Percentiles rank a stretch among this genome's conserved stretches.
Conservation (phyloP, 2,113 vertebrate species). For the Glareola pratincola region DNA sequence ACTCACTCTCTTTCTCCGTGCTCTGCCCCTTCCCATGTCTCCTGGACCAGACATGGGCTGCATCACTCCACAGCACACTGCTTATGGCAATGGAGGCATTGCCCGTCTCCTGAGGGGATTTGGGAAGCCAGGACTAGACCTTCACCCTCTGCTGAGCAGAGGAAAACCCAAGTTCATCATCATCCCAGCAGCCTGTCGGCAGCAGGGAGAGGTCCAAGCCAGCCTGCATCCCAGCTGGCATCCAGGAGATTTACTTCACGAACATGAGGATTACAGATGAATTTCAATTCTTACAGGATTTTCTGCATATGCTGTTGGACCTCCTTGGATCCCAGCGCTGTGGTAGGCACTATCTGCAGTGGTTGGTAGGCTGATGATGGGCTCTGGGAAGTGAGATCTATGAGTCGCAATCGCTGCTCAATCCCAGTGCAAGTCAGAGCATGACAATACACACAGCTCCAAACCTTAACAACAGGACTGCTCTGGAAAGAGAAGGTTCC, state of each 20-base stretch:
- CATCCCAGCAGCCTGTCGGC: background rate
- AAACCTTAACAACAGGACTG: background rate
- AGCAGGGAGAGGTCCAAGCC: background rate
- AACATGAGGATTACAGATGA: background rate
- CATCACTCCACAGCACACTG: background rate
- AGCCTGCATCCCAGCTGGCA: background rate
- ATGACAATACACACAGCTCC: background rate
- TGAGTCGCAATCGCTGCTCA: rapidly evolving
- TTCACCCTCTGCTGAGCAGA: background rate
- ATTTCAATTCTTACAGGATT: background rate
- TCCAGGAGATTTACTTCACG: background rate
- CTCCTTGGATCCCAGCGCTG: background rate
- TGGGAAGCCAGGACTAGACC: background rate
- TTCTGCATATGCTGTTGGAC: background rate
- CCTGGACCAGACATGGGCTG: background rate
- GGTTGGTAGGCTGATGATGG: background rate
- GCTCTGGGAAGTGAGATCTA: background rate
- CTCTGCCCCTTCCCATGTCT: background rate
- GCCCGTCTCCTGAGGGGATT: background rate
- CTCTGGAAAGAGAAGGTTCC: background rate
- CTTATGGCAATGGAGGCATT: background rate
- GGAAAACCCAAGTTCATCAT: background rate
- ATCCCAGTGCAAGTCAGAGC: background rate
- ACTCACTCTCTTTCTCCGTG: rapidly evolving
- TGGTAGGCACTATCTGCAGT: no score